Conservation (phyloP, 2,113 vertebrate genomes). For the Sporophila hypoxantha region DNA sequence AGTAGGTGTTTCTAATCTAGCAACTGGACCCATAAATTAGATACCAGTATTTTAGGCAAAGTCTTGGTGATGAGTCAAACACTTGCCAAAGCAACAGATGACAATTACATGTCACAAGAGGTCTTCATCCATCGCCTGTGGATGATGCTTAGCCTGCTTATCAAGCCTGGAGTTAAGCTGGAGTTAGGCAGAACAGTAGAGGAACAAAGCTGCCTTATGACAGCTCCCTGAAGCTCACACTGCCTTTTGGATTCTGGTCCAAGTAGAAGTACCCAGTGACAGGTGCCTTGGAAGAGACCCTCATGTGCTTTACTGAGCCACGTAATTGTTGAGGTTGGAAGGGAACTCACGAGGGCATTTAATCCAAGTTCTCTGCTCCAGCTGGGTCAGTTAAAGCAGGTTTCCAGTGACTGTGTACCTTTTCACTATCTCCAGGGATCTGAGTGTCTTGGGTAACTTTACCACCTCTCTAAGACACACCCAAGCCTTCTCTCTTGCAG, state of each 20-base stretch:
- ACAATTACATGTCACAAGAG: not conserved
- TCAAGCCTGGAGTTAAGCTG: not conserved
- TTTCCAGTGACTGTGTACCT: not conserved
- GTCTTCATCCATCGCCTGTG: not conserved
- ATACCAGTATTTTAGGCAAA: not conserved
- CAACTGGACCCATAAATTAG: not conserved
- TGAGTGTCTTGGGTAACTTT: not conserved
- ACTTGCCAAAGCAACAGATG: not conserved
- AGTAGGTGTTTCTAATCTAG: not conserved
- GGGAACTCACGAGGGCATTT: not conserved
- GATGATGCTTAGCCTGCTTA: not conserved
- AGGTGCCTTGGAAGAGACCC: not conserved
- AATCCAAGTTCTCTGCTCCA: not conserved
- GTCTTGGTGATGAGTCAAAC: not conserved
- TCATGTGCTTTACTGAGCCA: not conserved
- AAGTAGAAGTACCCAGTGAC: not conserved
- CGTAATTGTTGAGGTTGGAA: not conserved
- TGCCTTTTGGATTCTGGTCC: not conserved
- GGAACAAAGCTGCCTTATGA: not conserved
- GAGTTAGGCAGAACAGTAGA: not conserved
- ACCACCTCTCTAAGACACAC: not conserved
- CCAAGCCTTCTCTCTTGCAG: not conserved
- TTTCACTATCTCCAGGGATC: not conserved
- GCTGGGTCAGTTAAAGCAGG: not conserved
- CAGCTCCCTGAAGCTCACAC: not conserved